These are phyloP conservation scores for Lycocorax pyrrhopterus DNA, from an alignment of 2,113 vertebrate species.

Conservation along the genomic window DNA sequence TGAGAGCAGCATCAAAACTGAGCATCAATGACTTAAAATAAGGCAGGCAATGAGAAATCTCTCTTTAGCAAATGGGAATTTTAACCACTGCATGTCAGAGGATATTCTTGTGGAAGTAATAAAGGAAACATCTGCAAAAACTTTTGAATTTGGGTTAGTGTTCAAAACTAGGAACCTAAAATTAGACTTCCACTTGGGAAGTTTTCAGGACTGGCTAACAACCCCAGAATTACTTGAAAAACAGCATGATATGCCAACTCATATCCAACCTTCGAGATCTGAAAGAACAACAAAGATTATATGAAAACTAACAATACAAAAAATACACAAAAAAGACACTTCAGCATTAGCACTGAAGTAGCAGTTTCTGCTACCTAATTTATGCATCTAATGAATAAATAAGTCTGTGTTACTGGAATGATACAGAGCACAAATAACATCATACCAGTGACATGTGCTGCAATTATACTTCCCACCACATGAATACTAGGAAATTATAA, in stretches of 20 bases:
- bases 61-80: not conserved
- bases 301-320: not conserved
- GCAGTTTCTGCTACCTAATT: not conserved
- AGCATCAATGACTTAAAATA: not conserved
- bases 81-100: not conserved
- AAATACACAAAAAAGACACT: not conserved
- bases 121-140: not conserved
- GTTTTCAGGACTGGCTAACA: not conserved
- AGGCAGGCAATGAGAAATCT: not conserved
- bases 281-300: not conserved
- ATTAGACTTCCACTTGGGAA: not conserved
- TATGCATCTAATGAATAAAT: not conserved
- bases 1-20: not conserved
- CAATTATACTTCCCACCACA: not conserved
- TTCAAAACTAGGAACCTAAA: not conserved
- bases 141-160: not conserved
- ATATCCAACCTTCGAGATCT: not conserved
- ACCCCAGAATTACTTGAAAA: not conserved
- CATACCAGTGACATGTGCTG: not conserved
- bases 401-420: not conserved
- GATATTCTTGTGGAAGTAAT: not conserved
- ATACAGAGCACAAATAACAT: not conserved
- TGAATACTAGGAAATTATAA: not conserved
- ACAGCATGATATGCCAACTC: not conserved
- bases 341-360: not conserved